Base-by-base conservation (phyloP, 2,888 invertebrate genomes). In the Coelogynopora nodosa region DNA sequence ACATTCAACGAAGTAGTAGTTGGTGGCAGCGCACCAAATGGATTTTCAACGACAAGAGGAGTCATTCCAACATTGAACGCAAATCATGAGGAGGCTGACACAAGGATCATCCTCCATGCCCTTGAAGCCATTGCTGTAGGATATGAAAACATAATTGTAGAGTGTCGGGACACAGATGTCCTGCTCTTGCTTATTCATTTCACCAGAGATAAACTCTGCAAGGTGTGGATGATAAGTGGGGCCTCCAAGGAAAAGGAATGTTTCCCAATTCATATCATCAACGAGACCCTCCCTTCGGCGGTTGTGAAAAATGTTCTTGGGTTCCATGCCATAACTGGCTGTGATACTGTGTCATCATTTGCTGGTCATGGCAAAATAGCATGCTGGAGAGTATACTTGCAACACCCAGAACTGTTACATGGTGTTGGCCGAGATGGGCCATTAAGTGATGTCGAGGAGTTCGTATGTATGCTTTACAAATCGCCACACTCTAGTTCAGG, bases 291-390 rank as follows among this genome's bases (percentile, higher is more conserved):
- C 23, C 74, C 5, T 74, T 23, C 23, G 74, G 74, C 74, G 87
- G 87, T 10, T 87, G 87, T 30, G 87, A 87, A 30, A 84, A 86
- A 0, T 31, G 30, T 81, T 81, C 87, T 74, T 74, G 74, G 74
- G 74, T 74, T 74, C 74, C 74, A 74, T 74, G 74, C 74, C 74
- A 74, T 74, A 74, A 74, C 74, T 74, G 74, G 74, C 23, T 74
- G 74, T 5, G 74, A 74, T 74, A 74, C 74, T 74, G 74, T 74
- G 74, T 13, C 74, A 74, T 74, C 74, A 74, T 74, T 74, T 23
- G 74, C 74, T 74, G 23, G 88, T 0, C 83, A 84, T 27, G 82
- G 88, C 28, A 88, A 88, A 84, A 88, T 81, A 87, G 84, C 86
- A 23, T 84, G 87, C 28, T 87, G 87, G 87, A 85, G 30, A 13